These are phyloP conservation scores for Synanceia verrucosa DNA, from an alignment of 2,797 vertebrate genomes.

Conservation along the genomic window DNA sequence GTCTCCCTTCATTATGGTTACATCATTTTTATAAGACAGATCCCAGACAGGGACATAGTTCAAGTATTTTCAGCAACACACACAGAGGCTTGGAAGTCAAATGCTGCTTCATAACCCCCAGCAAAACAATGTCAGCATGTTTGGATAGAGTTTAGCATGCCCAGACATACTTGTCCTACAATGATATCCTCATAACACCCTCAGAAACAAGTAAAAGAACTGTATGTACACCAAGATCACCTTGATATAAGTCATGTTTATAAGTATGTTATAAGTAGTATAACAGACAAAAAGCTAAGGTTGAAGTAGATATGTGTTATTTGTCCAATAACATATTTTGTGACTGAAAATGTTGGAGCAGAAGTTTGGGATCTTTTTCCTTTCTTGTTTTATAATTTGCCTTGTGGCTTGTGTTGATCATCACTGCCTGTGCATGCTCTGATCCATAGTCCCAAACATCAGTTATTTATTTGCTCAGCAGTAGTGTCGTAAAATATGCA, in stretches of 20 bases:
- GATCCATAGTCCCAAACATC: background rate
- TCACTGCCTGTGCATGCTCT: background rate
- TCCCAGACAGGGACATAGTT: background rate
- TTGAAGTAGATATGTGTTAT: background rate
- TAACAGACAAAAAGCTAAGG: background rate
- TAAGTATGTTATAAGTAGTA: background rate
- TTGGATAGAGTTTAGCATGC: background rate
- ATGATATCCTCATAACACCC: background rate
- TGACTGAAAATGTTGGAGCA: background rate
- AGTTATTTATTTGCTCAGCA: background rate
- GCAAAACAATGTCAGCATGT: background rate
- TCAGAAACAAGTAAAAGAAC: background rate
- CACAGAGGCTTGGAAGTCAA: constrained; percentile 18
- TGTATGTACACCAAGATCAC: background rate
- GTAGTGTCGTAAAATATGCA: background rate
- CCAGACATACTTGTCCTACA: background rate
- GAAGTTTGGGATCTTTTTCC: background rate
- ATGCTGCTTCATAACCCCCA: background rate
- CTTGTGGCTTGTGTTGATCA: background rate
- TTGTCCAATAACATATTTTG: background rate
- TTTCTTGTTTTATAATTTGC: background rate
- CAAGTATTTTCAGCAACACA: constrained; percentile 15
- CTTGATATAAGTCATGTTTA: background rate
- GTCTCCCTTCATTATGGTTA: background rate
- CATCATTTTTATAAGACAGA: background rate